phyloP scores from a whole-genome alignment of 2,888 invertebrate species.

The Drosophila parthenogenetica region DNA sequence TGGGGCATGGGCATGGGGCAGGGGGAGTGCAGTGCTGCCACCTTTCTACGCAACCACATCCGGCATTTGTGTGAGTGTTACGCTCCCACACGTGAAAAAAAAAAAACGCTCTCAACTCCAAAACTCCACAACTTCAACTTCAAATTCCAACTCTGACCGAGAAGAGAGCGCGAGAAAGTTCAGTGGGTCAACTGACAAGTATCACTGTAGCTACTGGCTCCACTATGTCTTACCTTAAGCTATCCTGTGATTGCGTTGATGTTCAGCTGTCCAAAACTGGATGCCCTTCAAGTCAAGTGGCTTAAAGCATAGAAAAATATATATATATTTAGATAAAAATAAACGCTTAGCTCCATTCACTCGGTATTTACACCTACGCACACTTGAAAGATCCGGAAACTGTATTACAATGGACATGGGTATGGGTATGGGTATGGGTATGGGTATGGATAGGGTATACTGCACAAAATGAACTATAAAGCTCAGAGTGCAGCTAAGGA shows the following conservation, averaged over 20 bases:
- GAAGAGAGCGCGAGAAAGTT: conserved; percentile 56
- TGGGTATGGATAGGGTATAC: too few relatives aligned
- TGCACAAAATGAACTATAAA: too few relatives aligned
- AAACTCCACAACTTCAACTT: conserved; percentile 8
- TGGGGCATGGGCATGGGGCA: not conserved
- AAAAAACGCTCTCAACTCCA: conserved; percentile 25
- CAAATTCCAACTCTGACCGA: conserved; percentile 25
- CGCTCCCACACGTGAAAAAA: conserved; percentile 49
- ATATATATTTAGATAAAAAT: not conserved
- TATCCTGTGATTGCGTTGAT: conserved; percentile 46
- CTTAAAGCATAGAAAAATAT: conserved; percentile 30
- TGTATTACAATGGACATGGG: conserved; percentile 4
- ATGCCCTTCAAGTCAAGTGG: conserved; percentile 41
- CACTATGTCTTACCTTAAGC: conserved; percentile 1
- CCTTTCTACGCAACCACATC: conserved; percentile 66
- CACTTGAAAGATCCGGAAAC: conserved; percentile 7
- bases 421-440: too few relatives aligned
- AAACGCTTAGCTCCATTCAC: conserved; percentile 37
- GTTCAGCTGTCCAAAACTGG: conserved; percentile 40
- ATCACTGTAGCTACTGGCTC: not conserved
- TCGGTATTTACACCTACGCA: conserved; percentile 28
- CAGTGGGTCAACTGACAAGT: conserved; percentile 50
- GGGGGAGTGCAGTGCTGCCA: conserved; percentile 19
- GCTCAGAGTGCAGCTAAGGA: too few relatives aligned
- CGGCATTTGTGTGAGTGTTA: conserved; percentile 56